Conservation (phyloP, 2,888 invertebrate genomes). For the Digitonthophagus gazella region DNA sequence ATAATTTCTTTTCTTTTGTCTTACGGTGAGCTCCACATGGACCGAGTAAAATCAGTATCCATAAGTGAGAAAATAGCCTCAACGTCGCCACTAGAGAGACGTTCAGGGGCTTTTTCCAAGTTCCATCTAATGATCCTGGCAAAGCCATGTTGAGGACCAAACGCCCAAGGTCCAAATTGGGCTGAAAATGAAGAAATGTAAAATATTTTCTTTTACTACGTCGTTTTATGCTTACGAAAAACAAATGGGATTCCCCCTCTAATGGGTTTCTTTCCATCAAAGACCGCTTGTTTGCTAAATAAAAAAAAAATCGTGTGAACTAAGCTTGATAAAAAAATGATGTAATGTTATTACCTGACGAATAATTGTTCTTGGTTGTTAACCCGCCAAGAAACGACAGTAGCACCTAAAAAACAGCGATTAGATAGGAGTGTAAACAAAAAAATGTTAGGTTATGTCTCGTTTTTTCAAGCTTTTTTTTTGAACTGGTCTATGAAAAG, state of each 20-base stretch:
- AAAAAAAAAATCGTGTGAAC: background rate
- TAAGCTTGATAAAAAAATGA: background rate
- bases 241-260: slow-evolving; percentile 96
- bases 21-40: slow-evolving; percentile 92
- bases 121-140: slow-evolving; percentile 91
- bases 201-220: slow-evolving; percentile 1
- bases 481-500: background rate
- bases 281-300: slow-evolving; percentile 87
- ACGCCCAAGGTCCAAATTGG: slow-evolving; percentile 93
- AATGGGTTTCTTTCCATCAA: slow-evolving; percentile 94
- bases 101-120: slow-evolving; percentile 83
- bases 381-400: slow-evolving; percentile 94
- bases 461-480: slow-evolving; percentile 25
- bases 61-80: slow-evolving; percentile 89
- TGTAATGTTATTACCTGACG: slow-evolving; percentile 72
- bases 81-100: slow-evolving; percentile 86
- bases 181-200: slow-evolving; percentile 58
- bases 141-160: slow-evolving; percentile 96
- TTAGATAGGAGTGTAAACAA: slow-evolving; percentile 30
- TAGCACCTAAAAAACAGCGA: slow-evolving; percentile 68
- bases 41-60: slow-evolving; percentile 89
- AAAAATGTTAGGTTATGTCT: slow-evolving; percentile 37
- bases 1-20: too few species aligned
- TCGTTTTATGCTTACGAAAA: slow-evolving; percentile 78
- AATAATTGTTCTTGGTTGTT: slow-evolving; percentile 96